Evolutionary conservation across 2,888 invertebrate genomes (phyloP).

Genomic region (Ophioninae sp.): DNA sequence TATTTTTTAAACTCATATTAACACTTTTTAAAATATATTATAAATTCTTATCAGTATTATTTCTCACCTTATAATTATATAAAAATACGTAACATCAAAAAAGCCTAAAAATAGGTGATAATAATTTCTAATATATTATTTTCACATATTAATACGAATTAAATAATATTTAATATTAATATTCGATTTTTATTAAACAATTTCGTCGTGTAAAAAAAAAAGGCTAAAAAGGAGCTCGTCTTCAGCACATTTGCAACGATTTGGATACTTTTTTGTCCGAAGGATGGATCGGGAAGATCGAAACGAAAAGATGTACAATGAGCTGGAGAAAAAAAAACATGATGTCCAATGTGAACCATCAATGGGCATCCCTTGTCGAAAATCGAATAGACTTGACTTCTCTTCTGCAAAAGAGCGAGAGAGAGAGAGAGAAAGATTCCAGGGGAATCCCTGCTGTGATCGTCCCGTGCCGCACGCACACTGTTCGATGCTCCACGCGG

Average conservation of each 20-base stretch:
- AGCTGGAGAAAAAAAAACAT: neutral
- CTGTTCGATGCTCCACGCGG: slow-evolving; percentile 56
- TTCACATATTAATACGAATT: too few relatives aligned
- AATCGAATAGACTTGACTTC: slow-evolving; percentile 60
- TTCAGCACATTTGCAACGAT: neutral
- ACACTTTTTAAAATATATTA: too few relatives aligned
- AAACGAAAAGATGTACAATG: neutral
- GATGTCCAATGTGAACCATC: neutral
- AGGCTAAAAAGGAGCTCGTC: neutral
- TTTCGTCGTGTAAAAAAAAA: too few relatives aligned
- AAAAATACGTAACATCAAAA: too few relatives aligned
- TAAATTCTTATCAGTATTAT: too few relatives aligned
- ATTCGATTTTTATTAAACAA: too few relatives aligned
- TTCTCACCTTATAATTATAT: too few relatives aligned
- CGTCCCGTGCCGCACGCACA: slow-evolving; percentile 42
- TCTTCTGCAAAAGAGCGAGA: neutral
- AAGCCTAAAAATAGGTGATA: too few relatives aligned
- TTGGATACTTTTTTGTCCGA: slow-evolving; percentile 35
- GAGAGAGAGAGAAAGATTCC: slow-evolving; percentile 6
- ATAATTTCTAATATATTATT: too few relatives aligned
- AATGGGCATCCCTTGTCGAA: slow-evolving; percentile 31
- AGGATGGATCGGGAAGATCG: neutral
- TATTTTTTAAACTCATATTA: too few relatives aligned
- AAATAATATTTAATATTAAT: too few relatives aligned
- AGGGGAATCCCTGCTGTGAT: slow-evolving; percentile 59